phyloP scores from a whole-genome alignment of 2,113 vertebrate genomes.

The Melanotaenia duboulayi region DNA sequence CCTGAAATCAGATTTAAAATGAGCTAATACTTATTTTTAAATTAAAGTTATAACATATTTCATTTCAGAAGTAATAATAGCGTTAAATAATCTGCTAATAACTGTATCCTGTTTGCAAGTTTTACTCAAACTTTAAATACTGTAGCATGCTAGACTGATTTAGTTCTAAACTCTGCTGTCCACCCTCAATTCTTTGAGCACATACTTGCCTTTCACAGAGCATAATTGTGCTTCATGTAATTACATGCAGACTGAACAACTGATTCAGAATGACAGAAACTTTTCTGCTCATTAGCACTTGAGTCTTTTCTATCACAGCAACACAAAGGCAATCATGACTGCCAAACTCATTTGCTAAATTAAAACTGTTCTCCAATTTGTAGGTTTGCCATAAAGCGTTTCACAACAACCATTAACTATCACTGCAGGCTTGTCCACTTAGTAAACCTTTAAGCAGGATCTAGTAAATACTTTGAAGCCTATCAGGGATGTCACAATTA shows the following conservation, averaged over 20 bases:
- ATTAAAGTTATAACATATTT: background rate
- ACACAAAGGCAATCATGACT: slow-evolving; percentile 30
- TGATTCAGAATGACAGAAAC: slow-evolving; percentile 38
- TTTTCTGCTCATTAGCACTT: slow-evolving; percentile 55
- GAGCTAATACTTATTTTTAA: too few species aligned
- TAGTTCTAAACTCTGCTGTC: background rate
- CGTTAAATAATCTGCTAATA: background rate
- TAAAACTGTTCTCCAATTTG: slow-evolving; percentile 34
- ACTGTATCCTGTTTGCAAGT: background rate
- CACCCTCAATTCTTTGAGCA: background rate
- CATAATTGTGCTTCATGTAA: slow-evolving; percentile 18
- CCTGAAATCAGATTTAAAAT: background rate
- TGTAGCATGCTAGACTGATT: too few species aligned
- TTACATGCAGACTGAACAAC: slow-evolving; percentile 34
- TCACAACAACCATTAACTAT: background rate
- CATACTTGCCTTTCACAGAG: background rate
- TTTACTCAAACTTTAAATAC: too few species aligned
- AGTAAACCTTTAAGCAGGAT: background rate
- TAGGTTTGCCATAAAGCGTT: slow-evolving; percentile 11
- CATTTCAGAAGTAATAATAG: background rate
- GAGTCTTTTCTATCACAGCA: slow-evolving; percentile 31
- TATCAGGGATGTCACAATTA: too few species aligned
- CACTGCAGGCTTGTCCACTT: background rate
- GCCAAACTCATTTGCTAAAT: slow-evolving; percentile 59
- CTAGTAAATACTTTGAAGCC: background rate